Evolutionary conservation across 2,888 invertebrate genomes (phyloP), one percentile per base, ranked within the genome.

Genomic region (Penaeus monodon): DNA sequence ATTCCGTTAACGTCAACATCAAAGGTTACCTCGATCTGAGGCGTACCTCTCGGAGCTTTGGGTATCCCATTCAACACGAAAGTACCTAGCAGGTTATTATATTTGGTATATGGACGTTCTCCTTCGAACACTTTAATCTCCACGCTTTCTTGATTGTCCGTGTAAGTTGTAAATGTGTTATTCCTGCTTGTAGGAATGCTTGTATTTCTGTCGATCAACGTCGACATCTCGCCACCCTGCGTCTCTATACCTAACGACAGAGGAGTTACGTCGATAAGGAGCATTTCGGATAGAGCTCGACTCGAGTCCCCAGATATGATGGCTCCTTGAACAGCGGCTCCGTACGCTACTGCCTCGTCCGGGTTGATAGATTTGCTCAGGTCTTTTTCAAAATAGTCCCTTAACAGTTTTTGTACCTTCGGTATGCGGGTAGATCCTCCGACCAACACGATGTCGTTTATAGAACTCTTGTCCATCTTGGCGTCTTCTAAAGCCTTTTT

Each of bases 341-440:
- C 98, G 92, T 98, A 98, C 7, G 98, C 99, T 22, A 99, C 98
- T 91, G 98, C 98, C 93, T 99, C 98, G 93, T 99, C 98, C 24
- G 98, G 98, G 92, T 99, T 98, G 94, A 99, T 98, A 63, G 96
- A 94, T 92, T 98, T 97, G 95, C 98, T 98, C 90, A 98, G 94
- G 93, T 98, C 98, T 93, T 97, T 98, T 89, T 98, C 98, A 91
- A 98, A 98, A 90, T 92, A 92, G 90, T 93, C 93, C 92, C 98
- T 98, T 88, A 99, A 94, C 87, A 99, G 94, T 92, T 98, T 98
- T 93, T 99, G 99, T 91, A 99, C 97, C 93, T 98, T 99, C 85
- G 99, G 99, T 92, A 99, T 99, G 93, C 99, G 96, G 65, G 99
- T 99, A 79, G 98, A 99, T 81, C 98, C 98, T 91, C 98, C 98